Evolutionary conservation across 2,888 invertebrate genomes (phyloP).

Genomic region (Subacronicta megacephala): DNA sequence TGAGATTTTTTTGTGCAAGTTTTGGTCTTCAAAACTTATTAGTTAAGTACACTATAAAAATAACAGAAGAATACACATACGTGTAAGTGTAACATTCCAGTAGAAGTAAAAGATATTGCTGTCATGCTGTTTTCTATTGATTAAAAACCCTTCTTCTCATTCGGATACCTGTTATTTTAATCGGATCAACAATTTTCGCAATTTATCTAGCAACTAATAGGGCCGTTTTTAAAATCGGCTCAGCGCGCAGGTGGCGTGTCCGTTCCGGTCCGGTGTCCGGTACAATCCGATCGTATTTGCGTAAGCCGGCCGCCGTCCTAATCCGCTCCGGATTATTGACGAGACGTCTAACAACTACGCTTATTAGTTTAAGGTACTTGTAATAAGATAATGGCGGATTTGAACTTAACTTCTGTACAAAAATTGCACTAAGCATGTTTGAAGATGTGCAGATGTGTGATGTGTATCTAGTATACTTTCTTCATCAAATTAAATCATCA

Average conservation of each 20-base stretch:
- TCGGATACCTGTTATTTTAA: conserved; percentile 5
- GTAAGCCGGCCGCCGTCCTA: conserved; percentile 77
- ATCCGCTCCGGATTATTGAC: conserved; percentile 79
- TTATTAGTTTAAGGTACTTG: conserved; percentile 56
- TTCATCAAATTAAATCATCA: too few species aligned
- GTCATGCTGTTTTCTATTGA: not conserved
- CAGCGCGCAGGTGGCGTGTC: conserved; percentile 47
- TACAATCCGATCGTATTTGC: conserved; percentile 79
- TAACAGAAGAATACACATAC: too few species aligned
- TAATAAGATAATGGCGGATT: conserved; percentile 12
- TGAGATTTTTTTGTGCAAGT: too few species aligned
- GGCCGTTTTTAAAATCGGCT: conserved; percentile 52
- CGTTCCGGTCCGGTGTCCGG: conserved; percentile 55
- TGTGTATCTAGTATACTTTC: too few species aligned
- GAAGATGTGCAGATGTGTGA: too few species aligned
- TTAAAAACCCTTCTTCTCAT: not conserved
- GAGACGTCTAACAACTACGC: conserved; percentile 67
- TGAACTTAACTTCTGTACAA: not conserved
- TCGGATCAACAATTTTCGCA: conserved; percentile 11
- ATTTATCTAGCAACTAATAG: conserved; percentile 31
- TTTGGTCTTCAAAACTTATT: too few species aligned
- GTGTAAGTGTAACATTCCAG: too few species aligned
- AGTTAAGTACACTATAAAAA: too few species aligned
- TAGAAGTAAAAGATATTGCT: too few species aligned
- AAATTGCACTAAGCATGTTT: not conserved